A percentile compares a stretch with the other conserved stretches of the same genome.
Evolutionary conservation across 2,888 invertebrate genomes (phyloP).

Genomic region (Clanis bilineata): DNA sequence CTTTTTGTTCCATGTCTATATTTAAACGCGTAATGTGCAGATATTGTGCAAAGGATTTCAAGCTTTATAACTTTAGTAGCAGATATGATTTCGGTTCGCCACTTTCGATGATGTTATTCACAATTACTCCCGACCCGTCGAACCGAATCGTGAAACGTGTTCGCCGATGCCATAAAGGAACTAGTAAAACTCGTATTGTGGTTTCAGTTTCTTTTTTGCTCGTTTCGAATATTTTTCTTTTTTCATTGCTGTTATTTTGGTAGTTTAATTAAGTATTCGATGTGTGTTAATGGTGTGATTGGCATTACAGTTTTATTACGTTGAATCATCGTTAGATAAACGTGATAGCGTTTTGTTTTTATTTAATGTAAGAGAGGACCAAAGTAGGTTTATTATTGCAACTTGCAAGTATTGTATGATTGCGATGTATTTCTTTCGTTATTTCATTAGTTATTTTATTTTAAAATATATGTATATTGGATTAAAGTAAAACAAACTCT

Average conservation of each 20-base stretch:
- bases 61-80: conserved; percentile 45
- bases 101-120: conserved; percentile 45
- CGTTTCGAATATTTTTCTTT: conserved; percentile 34
- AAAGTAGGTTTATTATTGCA: not conserved
- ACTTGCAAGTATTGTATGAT: too few relatives aligned
- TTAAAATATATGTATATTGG: too few relatives aligned
- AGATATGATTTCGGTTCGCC: conserved; percentile 52
- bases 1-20: conserved; percentile 64
- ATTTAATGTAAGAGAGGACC: too few relatives aligned
- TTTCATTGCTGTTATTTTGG: conserved; percentile 35
- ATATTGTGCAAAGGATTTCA: conserved; percentile 47
- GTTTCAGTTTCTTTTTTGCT: conserved; percentile 52
- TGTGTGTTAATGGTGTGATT: conserved; percentile 28
- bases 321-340: not conserved
- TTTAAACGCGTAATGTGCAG: conserved; percentile 49
- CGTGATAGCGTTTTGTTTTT: not conserved
- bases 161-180: conserved; percentile 65
- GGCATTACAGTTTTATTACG: conserved; percentile 24
- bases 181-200: conserved; percentile 66
- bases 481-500: not conserved
- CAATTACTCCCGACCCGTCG: conserved; percentile 46
- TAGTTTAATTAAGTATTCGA: conserved; percentile 41
- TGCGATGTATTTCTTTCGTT: too few relatives aligned
- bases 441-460: too few relatives aligned
- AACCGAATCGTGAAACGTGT: conserved; percentile 64